These are phyloP conservation scores for Lepus oiostolus DNA, from an alignment of 2,797 vertebrate species.

Conservation along the genomic window DNA sequence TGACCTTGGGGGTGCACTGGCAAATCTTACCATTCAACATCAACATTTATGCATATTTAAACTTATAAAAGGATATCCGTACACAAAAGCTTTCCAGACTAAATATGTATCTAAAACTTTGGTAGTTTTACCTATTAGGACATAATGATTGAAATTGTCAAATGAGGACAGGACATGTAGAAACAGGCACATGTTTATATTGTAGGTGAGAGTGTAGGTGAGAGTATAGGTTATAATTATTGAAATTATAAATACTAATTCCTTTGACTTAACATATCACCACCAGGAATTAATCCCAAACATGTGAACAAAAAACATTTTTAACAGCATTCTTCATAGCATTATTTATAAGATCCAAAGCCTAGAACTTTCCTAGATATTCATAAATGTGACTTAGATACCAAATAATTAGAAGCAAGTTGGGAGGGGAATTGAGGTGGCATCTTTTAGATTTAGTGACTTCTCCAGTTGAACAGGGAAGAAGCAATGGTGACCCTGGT, in stretches of 20 bases:
- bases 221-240: no score
- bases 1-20: no score
- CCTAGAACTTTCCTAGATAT: not conserved
- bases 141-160: no score
- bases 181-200: no score
- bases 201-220: fast-evolving
- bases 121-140: no score
- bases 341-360: not conserved
- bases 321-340: not conserved
- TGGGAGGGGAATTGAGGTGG: not conserved
- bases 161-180: no score
- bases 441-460: not conserved
- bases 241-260: not conserved
- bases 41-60: no score
- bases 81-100: no score
- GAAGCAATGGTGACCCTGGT: no score
- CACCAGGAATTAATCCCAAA: not conserved
- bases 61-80: no score
- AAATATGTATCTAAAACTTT: no score
- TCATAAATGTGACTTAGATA: not conserved
- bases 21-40: no score
- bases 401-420: not conserved
- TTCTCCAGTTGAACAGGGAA: not conserved
- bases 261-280: not conserved
- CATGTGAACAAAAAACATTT: not conserved